A percentile compares a stretch with the other conserved stretches of the same genome.
phyloP scores from a whole-genome alignment of 1,140 invertebrate genomes.

The Brachionus rotundiformis region DNA sequence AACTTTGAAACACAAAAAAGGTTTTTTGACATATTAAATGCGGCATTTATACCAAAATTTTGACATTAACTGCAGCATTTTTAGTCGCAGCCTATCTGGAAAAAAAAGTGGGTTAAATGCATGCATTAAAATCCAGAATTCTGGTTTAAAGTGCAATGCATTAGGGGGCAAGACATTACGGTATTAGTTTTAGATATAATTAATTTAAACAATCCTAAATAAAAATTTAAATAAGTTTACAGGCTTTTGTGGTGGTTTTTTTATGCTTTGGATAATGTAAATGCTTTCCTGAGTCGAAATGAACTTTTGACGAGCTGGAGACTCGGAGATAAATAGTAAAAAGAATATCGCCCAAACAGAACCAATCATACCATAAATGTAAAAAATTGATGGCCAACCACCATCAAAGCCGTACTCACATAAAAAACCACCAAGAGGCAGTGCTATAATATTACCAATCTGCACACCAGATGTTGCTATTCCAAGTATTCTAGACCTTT shows the following conservation, averaged over 20 bases:
- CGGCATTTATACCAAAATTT: too few species aligned
- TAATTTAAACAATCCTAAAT: too few species aligned
- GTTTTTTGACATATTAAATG: too few species aligned
- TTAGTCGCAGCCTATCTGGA: too few species aligned
- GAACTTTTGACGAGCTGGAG: constrained; percentile 79
- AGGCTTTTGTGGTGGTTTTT: background rate
- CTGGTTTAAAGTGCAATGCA: too few species aligned
- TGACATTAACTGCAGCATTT: too few species aligned
- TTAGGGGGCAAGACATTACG: too few species aligned
- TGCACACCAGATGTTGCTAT: constrained; percentile 57
- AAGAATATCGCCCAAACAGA: constrained; percentile 80
- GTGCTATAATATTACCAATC: constrained; percentile 24
- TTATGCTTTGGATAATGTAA: constrained; percentile 68
- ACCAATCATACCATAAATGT: constrained; percentile 65
- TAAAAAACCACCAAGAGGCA: constrained; percentile 32
- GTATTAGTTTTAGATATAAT: too few species aligned
- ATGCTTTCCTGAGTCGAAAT: constrained; percentile 78
- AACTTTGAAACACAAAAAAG: too few species aligned
- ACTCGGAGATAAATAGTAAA: constrained; percentile 81
- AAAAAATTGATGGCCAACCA: constrained; percentile 48
- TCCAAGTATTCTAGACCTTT: constrained; percentile 57
- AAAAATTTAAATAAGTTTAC: background rate
- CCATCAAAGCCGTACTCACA: constrained; percentile 29
- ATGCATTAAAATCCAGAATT: too few species aligned
- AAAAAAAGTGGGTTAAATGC: too few species aligned